These are phyloP conservation scores for Conchocele bisecta DNA, from an alignment of 2,888 invertebrate species.

Conservation along the genomic window DNA sequence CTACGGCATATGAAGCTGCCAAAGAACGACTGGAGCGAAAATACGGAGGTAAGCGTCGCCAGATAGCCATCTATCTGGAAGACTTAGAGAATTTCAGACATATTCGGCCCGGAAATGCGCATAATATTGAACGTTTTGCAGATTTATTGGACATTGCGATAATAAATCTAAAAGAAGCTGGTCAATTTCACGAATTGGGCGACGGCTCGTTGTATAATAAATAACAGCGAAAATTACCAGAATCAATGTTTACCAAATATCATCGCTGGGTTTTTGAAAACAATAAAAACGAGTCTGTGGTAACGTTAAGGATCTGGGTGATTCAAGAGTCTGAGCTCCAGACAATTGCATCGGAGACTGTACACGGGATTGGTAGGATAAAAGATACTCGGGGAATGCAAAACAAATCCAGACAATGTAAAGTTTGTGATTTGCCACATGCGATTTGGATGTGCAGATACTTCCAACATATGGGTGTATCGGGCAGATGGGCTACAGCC, in stretches of 20 bases:
- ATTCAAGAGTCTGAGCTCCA: conserved; percentile 26
- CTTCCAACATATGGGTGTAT: conserved; percentile 11
- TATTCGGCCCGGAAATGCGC: background rate
- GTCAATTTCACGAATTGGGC: background rate
- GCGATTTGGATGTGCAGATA: conserved; percentile 17
- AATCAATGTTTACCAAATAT: conserved; percentile 22
- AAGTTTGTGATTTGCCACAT: conserved; percentile 6
- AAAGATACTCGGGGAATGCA: background rate
- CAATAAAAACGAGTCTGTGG: conserved; percentile 7
- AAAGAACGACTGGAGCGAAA: no score
- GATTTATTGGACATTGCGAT: no score
- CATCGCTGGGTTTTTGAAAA: conserved; percentile 33
- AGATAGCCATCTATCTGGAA: background rate
- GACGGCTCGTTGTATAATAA: no score
- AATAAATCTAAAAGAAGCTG: no score
- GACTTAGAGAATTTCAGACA: background rate
- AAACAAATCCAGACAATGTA: background rate
- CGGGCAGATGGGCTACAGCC: background rate
- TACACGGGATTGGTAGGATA: conserved; percentile 8
- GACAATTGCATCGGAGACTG: conserved; percentile 15
- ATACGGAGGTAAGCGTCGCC: no score
- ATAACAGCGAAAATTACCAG: conserved; percentile 24
- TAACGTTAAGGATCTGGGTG: conserved; percentile 16
- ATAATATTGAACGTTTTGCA: no score
- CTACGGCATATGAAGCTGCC: no score